A percentile compares a stretch with the other conserved stretches of the same genome.
Conservation (phyloP, 2,888 invertebrate genomes). For the Trissolcus japonicus region DNA sequence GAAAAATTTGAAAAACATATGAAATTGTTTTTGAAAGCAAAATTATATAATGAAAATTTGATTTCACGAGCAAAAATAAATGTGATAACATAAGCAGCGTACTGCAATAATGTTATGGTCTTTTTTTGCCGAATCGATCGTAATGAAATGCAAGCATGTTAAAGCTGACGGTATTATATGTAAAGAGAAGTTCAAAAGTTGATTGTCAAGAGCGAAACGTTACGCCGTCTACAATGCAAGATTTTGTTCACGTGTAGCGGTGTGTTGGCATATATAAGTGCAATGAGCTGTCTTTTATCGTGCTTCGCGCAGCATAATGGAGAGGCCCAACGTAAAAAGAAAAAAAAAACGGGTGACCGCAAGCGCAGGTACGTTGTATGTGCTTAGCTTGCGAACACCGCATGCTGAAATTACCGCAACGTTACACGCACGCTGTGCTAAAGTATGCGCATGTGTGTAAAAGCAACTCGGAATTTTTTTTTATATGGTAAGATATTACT, state of each 20-base stretch:
- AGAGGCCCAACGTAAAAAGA: slow-evolving; percentile 62
- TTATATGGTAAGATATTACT: slow-evolving; percentile 46
- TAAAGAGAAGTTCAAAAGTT: slow-evolving; percentile 23
- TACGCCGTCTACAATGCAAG: slow-evolving; percentile 33
- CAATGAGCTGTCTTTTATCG: slow-evolving; percentile 55
- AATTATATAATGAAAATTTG: slow-evolving; percentile 16
- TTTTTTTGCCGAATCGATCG: background rate
- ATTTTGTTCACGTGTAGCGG: slow-evolving; percentile 29
- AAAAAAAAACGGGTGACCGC: slow-evolving; percentile 54
- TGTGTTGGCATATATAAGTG: slow-evolving; percentile 44
- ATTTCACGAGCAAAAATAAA: background rate
- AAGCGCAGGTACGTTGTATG: slow-evolving; percentile 38
- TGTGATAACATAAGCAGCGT: too few relatives aligned
- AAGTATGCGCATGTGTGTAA: slow-evolving; percentile 25
- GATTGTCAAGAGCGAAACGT: slow-evolving; percentile 45
- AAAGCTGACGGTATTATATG: slow-evolving; percentile 10
- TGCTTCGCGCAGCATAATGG: slow-evolving; percentile 61
- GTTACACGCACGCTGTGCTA: slow-evolving; percentile 48
- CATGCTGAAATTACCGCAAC: slow-evolving; percentile 50
- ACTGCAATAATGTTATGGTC: too few relatives aligned
- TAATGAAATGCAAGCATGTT: slow-evolving; percentile 18
- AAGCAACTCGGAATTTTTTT: slow-evolving; percentile 42
- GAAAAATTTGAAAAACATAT: too few relatives aligned
- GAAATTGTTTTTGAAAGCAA: slow-evolving; percentile 30
- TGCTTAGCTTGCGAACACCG: slow-evolving; percentile 47